Base-by-base conservation (phyloP, 2,888 invertebrate genomes). In the Ecdyonurus torrentis region DNA sequence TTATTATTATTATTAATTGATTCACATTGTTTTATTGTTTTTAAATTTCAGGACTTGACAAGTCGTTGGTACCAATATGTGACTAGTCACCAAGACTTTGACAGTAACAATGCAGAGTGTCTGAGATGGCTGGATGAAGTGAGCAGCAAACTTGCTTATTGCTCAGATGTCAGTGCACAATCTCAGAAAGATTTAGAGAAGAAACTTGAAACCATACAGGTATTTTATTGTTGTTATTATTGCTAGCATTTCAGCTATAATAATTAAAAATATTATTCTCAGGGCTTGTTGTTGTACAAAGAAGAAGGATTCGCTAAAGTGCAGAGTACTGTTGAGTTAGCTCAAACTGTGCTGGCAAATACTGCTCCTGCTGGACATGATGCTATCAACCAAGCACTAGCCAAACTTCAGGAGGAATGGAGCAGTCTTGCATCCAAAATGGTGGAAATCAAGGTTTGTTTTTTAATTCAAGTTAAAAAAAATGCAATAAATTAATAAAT, bases 51-150 rank as follows among this genome's bases (percentile, higher is more conserved):
- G 77, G 95, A 96, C 70, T 76, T 94, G 23, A 89, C 90, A 24
- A 83, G 84, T 61, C 88, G 91, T 69, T 96, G 96, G 96, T 91
- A 93, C 70, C 89, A 91, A 67, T 94, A 92, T 72, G 93, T 91
- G 0, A 83, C 83, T 58, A 85, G 85, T 25, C 93, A 94, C 72
- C 89, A 91, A 77, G 91, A 93, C 70, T 92, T 92, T 70, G 85
- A 91, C 62, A 86, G 84, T 66, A 85, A 87, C 70, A 78, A 91
- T 0, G 81, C 85, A 0, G 89, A 91, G 70, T 91, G 89, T 66
- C 82, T 83, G 2, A 83, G 86, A 65, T 94, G 93, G 93, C 80
- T 96, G 25, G 85, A 87, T 67, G 87, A 87, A 62, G 83, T 92
- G 19, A 83, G 84, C 70, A 86, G 87, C 66, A 92, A 91, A 72